Percentiles rank a stretch among this genome's conserved stretches.
Conservation (phyloP, 2,113 vertebrate species). For the Drymodes brunneopygia region DNA sequence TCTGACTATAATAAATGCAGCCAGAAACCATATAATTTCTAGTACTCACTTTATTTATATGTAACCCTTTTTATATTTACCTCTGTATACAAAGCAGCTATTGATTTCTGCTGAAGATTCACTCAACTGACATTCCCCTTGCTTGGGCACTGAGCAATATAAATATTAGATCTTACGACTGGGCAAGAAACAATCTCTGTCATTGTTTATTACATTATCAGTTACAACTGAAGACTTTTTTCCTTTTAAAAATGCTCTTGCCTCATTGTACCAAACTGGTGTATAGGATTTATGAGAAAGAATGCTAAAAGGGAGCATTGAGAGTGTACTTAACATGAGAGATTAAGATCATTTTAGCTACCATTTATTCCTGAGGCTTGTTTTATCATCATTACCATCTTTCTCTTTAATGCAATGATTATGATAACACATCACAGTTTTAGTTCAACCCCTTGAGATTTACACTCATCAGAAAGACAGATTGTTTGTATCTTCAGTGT, state of each 20-base stretch:
- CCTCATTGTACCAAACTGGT: background rate
- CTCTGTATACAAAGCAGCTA: background rate
- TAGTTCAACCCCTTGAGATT: background rate
- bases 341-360: background rate
- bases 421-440: background rate
- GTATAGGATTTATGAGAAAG: background rate
- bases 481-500: background rate
- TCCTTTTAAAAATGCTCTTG: background rate
- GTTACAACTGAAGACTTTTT: background rate
- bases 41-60: background rate
- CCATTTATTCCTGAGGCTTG: background rate
- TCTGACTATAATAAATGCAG: background rate
- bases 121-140: background rate
- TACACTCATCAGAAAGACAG: background rate
- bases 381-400: background rate
- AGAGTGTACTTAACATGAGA: background rate
- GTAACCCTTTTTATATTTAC: background rate
- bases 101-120: slow-evolving; percentile 21
- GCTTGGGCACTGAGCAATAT: background rate
- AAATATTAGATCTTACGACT: background rate
- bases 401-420: background rate
- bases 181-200: background rate
- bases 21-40: background rate
- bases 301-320: background rate
- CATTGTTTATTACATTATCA: background rate